Base-by-base conservation (phyloP, 2,113 vertebrate species). In the Gymnarchus niloticus region DNA sequence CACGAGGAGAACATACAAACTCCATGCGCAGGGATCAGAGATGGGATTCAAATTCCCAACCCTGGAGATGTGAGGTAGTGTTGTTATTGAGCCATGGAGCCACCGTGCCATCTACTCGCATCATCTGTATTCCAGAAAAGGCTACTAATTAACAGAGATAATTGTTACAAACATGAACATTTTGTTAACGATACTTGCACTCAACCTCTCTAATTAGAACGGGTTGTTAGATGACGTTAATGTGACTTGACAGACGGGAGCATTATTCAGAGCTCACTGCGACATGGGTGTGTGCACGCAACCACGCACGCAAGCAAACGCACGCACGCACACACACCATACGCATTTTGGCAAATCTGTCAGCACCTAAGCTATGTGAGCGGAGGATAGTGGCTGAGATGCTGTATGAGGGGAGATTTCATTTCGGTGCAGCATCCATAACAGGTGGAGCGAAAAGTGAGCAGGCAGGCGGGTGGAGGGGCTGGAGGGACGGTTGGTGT, bases 171-270 rank as follows among this genome's bases (percentile, higher is more conserved):
- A 81, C 76, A 85, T 33, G 77, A 61, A 37, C 44, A 46, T 59
- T 61, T 85, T 56, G n/a, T 78, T 57, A 80, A 81, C 51, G 73
- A 78, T 85, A 80, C 77, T 14, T 48, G 54, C 85, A 81, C 54
- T 33, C 78, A 77, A 48, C 56, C 85, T 49, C 49, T 84, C 61
- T 84, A 81, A 81, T 81, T 85, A 85, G 44, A 46, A 48, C 52
- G n/a, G 41, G 76, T 59, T 52, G 52, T 57, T 85, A 81, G 46
- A 57, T 80, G 59, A 85, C 85, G 37, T 54, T 57, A 85, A 85
- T 85, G 84, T 21, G 51, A 54, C 44, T 54, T 61, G 85, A 81
- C 85, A 85, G 76, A 48, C 25, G 78, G 49, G 12, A 85, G 85
- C 44, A 59, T 81, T 59, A 81, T 14, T 81, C 54, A 57, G 73